A percentile compares a stretch with the other conserved stretches of the same genome.
Evolutionary conservation across 2,113 vertebrate species (phyloP).

Genomic region (Lepisosteus osseus): DNA sequence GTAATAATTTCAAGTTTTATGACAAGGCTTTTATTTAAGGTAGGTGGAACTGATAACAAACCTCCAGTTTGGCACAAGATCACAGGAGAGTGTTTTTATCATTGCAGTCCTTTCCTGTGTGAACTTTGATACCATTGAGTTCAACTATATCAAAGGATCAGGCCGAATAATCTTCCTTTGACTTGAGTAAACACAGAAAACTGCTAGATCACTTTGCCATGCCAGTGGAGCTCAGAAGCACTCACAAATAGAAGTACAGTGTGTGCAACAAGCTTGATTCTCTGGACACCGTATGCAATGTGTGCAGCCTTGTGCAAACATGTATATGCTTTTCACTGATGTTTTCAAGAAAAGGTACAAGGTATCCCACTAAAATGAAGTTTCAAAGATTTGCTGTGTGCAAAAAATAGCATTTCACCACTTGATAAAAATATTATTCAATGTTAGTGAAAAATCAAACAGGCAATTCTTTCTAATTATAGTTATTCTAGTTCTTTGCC

Average conservation of each 20-base stretch:
- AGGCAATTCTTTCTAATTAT: no score
- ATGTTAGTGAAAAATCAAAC: no score
- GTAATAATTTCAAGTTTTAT: slow-evolving; percentile 31
- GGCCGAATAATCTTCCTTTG: slow-evolving; percentile 28
- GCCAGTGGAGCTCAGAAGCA: slow-evolving; percentile 8
- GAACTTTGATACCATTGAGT: slow-evolving; percentile 59
- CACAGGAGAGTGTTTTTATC: slow-evolving; percentile 26
- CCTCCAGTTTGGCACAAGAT: slow-evolving; percentile 22
- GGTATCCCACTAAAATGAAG: no score
- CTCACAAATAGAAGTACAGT: neutral
- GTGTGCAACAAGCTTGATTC: neutral
- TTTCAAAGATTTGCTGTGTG: no score
- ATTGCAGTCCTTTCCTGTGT: slow-evolving; percentile 43
- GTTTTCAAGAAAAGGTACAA: no score
- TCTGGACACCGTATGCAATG: no score
- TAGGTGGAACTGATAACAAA: slow-evolving; percentile 48
- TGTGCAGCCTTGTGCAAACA: no score
- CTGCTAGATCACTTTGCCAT: slow-evolving; percentile 10
- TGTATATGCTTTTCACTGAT: no score
- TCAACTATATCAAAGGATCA: slow-evolving; percentile 52
- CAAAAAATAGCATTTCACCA: no score
- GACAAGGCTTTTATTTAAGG: slow-evolving; percentile 34
- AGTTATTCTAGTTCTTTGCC: no score
- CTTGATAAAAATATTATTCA: no score
- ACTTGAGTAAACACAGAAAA: slow-evolving; percentile 24